Base-by-base conservation (phyloP, 1,140 invertebrate genomes). In the Sycophila sp. region DNA sequence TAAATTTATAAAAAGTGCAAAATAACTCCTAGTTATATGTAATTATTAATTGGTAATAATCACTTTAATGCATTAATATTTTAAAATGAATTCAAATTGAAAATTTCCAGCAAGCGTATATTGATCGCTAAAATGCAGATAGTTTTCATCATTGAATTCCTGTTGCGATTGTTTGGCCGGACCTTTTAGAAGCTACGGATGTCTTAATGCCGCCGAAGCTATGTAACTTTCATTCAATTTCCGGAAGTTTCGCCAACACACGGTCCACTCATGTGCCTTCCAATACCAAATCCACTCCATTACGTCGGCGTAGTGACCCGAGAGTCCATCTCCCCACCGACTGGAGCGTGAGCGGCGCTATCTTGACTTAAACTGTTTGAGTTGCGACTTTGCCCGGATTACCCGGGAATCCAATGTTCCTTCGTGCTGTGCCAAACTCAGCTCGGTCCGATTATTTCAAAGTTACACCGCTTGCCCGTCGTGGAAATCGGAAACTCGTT, bases 301-400 rank as follows among this genome's bases (percentile, higher is more conserved):
- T 81, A 79, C 76, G 73, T 70, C 69, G 59, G 73, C 74, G 45
- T 40, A 77, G 71, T 73, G 71, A 63, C 69, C 63, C n/a, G n/a
- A n/a, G 66, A 71, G 73, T 59, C 71, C 66, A 77, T 70, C 42
- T 26, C 53, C 24, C 72, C 58, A 55, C 62, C 22, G 42, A 19
- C 47, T 5, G 2, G 34, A 45, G 19, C n/a, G n/a, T 19, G 42
- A 30, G n/a, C 26, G 15, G 10, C 72, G 75, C 73, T 82, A 75
- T 75, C 74, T 71, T 79, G 78, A 76, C 78, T 83, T 83, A 82
- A 83, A 81, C 77, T 83, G 79, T 83, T 83, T 82, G 80, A 84
- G 76, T 84, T 83, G 79, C 78, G 79, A 84, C 78, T 83, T 82
- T 81, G 78, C 76, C n/a, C 71, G 80, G 79, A 81, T 84, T 83